A percentile compares a stretch with the other conserved stretches of the same genome.
Conservation (phyloP, 1,140 invertebrate genomes). For the Melanaphis sacchari region DNA sequence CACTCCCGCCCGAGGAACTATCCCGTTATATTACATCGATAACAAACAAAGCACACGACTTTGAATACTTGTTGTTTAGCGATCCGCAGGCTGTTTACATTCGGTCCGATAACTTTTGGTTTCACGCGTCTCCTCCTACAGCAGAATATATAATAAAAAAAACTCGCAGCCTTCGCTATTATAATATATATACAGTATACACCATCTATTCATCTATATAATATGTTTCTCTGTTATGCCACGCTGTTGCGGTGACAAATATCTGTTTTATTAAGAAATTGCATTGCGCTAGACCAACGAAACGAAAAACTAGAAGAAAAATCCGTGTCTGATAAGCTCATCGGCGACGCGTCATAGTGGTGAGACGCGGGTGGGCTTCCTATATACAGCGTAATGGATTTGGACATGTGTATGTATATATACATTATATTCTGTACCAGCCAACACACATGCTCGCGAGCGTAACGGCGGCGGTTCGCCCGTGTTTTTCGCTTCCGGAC, state of each 20-base stretch:
- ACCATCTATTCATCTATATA: not conserved
- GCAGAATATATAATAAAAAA: not conserved
- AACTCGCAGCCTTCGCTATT: not conserved
- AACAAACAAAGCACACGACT: conserved; percentile 1
- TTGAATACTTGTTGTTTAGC: conserved; percentile 32
- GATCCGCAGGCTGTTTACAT: conserved; percentile 28
- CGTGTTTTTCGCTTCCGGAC: conserved; percentile 45
- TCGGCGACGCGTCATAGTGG: not conserved
- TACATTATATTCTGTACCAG: not conserved
- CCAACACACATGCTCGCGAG: not conserved
- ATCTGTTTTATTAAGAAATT: conserved; percentile 48
- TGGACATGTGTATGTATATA: conserved; percentile 38
- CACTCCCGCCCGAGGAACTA: not conserved
- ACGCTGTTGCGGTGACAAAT: not conserved
- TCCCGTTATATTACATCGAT: conserved; percentile 6
- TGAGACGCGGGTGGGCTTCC: not conserved
- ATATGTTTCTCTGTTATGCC: not conserved
- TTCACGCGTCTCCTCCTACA: not conserved
- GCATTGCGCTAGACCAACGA: not conserved
- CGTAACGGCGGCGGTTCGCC: conserved; percentile 22
- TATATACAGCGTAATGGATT: conserved; percentile 48
- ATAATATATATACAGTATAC: not conserved
- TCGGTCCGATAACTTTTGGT: conserved; percentile 43
- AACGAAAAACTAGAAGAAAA: conserved; percentile 17
- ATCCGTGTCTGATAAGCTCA: conserved; percentile 49